phyloP scores from a whole-genome alignment of 2,797 vertebrate species.

The Ictinia mississippiensis region DNA sequence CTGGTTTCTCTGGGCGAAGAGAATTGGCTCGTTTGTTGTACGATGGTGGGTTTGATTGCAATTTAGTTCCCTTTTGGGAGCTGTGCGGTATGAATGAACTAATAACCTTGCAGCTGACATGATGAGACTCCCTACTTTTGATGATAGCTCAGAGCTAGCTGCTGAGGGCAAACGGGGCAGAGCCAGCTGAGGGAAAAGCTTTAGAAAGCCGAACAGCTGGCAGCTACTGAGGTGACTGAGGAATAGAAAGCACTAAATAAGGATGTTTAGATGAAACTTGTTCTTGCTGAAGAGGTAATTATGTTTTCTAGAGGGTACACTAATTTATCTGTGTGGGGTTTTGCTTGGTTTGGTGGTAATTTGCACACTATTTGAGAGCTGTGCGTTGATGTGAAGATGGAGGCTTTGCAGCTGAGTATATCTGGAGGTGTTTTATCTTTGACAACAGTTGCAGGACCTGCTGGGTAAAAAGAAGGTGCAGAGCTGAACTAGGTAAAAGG shows the following conservation, averaged over 20 bases:
- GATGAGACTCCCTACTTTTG: not conserved
- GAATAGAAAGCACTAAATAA: not conserved
- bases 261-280: not conserved
- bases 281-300: not conserved
- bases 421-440: not conserved
- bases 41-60: not conserved
- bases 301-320: not conserved
- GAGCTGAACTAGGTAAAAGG: not conserved
- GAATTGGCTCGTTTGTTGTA: not conserved
- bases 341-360: not conserved
- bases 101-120: not conserved
- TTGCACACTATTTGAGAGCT: not conserved
- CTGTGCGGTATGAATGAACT: not conserved
- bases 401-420: not conserved
- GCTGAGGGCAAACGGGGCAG: slow-evolving; percentile 2
- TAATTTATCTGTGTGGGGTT: not conserved
- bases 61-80: not conserved
- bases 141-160: not conserved
- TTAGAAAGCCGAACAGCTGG: not conserved
- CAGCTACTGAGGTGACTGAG: not conserved
- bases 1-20: not conserved
- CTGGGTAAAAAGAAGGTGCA: not conserved
- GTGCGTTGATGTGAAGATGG: not conserved
- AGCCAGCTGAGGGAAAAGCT: not conserved
- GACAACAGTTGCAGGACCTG: not conserved